Conservation (phyloP, 92 coral and sea anemone genomes). For the Porites divaricata region DNA sequence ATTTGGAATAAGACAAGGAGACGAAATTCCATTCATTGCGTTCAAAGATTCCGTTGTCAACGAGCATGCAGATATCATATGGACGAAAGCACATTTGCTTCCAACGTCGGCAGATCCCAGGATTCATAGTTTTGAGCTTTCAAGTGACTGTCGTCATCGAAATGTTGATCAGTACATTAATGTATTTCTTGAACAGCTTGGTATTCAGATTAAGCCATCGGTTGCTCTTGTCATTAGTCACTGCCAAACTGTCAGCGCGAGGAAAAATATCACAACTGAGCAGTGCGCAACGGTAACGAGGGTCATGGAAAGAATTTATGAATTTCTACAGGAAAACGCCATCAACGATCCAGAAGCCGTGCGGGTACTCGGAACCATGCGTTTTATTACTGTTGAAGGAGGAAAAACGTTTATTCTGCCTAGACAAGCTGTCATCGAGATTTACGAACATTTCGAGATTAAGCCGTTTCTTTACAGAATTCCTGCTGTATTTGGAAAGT, state of each 20-base stretch:
- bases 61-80: conserved; percentile 30
- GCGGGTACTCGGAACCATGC: conserved; percentile 11
- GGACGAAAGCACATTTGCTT: conserved; percentile 68
- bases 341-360: not conserved
- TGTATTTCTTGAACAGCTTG: not conserved
- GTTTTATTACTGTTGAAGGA: conserved; percentile 48
- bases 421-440: conserved; percentile 60
- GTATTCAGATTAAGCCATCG: conserved; percentile 37
- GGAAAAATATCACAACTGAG: not conserved
- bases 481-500: conserved; percentile 44
- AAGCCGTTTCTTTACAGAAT: conserved; percentile 65
- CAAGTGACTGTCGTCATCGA: not conserved
- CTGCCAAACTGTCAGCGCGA: conserved; percentile 20
- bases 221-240: conserved; percentile 55
- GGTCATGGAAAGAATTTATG: conserved; percentile 72
- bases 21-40: conserved; percentile 41
- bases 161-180: too few relatives aligned
- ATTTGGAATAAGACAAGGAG: conserved; percentile 20
- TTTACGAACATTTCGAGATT: conserved; percentile 45
- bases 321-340: conserved; percentile 21
- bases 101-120: conserved; percentile 32
- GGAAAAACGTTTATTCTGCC: conserved; percentile 60
- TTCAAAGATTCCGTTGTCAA: conserved; percentile 50
- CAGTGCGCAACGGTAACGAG: not conserved
- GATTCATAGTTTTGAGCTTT: not conserved